Percentiles rank a stretch among this genome's conserved stretches.
These are phyloP conservation scores for Petrosia ficiformis DNA, from an alignment of 37 sponge, comb jelly and placozoan genomes.

Conservation along the genomic window DNA sequence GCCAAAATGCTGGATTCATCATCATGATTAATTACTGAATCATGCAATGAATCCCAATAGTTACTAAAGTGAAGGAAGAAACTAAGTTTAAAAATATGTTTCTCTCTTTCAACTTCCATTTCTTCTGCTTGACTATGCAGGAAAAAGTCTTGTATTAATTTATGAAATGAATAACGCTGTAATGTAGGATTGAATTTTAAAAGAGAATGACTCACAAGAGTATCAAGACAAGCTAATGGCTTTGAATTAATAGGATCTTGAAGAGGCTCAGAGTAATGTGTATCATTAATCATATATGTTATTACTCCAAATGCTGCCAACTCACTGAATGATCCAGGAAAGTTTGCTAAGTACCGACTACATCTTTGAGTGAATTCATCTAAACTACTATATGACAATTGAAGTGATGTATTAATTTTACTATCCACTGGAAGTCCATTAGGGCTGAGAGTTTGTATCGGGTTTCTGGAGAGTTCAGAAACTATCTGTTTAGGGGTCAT, in stretches of 20 bases:
- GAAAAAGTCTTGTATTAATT: conserved; percentile 21
- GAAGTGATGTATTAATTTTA: conserved; percentile 14
- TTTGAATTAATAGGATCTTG: neutral
- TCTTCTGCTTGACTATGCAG: neutral
- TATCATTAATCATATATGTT: neutral
- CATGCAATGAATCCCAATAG: neutral
- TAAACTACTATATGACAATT: conserved; percentile 25
- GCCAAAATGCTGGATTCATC: neutral
- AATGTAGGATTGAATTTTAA: neutral
- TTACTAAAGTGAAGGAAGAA: conserved; percentile 6
- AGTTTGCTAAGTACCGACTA: conserved; percentile 23
- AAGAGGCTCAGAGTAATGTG: neutral
- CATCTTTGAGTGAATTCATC: neutral
- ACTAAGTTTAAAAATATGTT: neutral
- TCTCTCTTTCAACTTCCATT: neutral
- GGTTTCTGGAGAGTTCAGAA: conserved; percentile 5
- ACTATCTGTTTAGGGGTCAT: conserved; percentile 13
- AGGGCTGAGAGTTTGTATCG: conserved; percentile 13
- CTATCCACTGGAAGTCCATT: neutral
- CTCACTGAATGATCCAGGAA: conserved; percentile 25
- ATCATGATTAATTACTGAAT: neutral
- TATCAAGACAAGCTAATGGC: neutral
- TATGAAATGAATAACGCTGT: conserved; percentile 29
- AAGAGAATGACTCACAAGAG: conserved; percentile 15
- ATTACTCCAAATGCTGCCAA: conserved; percentile 4